Percentiles rank a stretch among this genome's conserved stretches.
Evolutionary conservation across 1,140 invertebrate genomes (phyloP).

Genomic region (Diabrotica undecimpunctata): DNA sequence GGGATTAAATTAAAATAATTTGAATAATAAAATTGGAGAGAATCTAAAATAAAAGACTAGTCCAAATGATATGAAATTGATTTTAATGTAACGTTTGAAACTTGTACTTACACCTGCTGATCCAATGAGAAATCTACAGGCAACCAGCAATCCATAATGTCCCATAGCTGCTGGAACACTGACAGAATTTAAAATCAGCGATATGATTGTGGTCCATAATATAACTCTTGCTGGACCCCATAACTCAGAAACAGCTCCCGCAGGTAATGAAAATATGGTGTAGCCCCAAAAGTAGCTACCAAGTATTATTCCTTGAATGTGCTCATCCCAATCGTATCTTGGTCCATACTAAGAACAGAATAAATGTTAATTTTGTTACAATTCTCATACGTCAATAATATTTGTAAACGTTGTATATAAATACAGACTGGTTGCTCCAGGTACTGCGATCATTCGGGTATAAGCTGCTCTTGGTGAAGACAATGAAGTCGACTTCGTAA

Average conservation of each 20-base stretch:
- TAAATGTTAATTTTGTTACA: no score
- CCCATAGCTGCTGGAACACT: conserved; percentile 60
- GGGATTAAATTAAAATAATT: no score
- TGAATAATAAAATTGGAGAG: no score
- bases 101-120: conserved; percentile 57
- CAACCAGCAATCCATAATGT: conserved; percentile 60
- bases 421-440: no score
- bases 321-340: conserved; percentile 57
- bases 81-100: no score
- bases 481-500: no score
- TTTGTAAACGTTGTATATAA: neutral
- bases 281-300: conserved; percentile 67
- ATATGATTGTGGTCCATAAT: conserved; percentile 60
- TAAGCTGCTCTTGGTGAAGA: no score
- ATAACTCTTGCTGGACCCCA: conserved; percentile 60
- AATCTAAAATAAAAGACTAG: no score
- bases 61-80: no score
- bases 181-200: conserved; percentile 66
- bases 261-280: conserved; percentile 41
- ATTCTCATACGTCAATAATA: no score
- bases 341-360: conserved; percentile 37
- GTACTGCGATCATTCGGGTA: no score
- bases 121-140: conserved; percentile 62
- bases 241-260: conserved; percentile 45
- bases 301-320: conserved; percentile 61